Evolutionary conservation across 1,140 invertebrate genomes (phyloP), one percentile per base, ranked within the genome.

Genomic region (Eulimnadia texana): DNA sequence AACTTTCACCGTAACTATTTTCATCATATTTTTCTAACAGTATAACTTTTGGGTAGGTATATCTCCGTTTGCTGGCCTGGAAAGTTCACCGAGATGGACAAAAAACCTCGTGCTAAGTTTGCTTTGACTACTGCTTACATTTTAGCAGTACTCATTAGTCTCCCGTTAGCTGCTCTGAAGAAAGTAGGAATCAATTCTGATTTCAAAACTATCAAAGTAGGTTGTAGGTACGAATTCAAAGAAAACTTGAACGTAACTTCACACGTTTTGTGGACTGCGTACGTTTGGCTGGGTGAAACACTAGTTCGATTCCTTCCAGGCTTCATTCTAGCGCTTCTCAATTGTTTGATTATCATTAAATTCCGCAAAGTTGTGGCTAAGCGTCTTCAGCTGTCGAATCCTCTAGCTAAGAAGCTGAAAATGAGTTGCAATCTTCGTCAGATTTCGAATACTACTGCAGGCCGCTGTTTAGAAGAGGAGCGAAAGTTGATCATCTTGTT

Each of bases 61-160:
- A 69, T 72, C 2, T 73, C 74, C 1, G 72, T 75, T 3, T 74
- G 73, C 61, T 65, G 71, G 25, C 73, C 74, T 6, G 69, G 70
- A 0, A 68, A 71, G 42, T 75, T 73, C 58, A 70, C 70, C 42
- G 69, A 69, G 28, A 67, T 75, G 6, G 72, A 76, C 64, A 75
- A 70, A 10, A 63, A 65, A 2, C 57, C 64, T 19, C 70, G 70
- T 23, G 71, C 73, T 13, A 66, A 67, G 23, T 63, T 68, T 11
- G 67, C 70, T 1, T 74, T 76, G 23, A 60, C 64, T 0, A 50
- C 67, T 6, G 70, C 72, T 24, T 74, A 69, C 64, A 50, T 72
- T 27, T 56, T 72, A 1, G 70, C 70, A 3, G 67, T 74, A 56
- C 25, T 72, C 24, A 64, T 76, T 6, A 71, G 73, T 51, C 63